Conservation (phyloP, 2,797 vertebrate species). For the Lagorchestes hirsutus region DNA sequence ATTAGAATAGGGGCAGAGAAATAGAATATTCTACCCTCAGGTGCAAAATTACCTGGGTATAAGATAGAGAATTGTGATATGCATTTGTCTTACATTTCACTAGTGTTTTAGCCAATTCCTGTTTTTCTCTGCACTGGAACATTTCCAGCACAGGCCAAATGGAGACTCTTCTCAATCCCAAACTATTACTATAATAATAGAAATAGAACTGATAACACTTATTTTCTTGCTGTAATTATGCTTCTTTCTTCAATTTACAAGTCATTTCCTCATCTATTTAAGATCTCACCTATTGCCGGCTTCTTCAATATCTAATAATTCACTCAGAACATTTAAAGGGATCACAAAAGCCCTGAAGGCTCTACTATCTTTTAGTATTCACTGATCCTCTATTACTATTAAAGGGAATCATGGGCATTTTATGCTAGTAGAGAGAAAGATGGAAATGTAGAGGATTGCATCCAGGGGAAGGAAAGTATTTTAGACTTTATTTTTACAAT, state of each 20-base stretch:
- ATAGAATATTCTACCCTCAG: not conserved
- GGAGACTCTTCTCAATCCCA: not conserved
- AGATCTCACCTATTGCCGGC: not conserved
- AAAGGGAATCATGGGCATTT: not conserved
- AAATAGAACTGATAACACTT: not conserved
- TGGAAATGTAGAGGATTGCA: not conserved
- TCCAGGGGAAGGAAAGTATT: not conserved
- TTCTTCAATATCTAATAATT: not conserved
- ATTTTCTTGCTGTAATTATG: constrained; percentile 4
- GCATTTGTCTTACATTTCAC: not conserved
- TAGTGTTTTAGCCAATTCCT: not conserved
- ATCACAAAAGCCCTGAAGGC: not conserved
- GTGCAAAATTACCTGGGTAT: not conserved
- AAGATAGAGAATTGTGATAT: not conserved
- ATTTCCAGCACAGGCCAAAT: not conserved
- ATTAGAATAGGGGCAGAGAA: not conserved
- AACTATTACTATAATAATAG: not conserved
- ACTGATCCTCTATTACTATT: not conserved
- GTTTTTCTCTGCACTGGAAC: not conserved
- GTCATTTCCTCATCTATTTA: not conserved
- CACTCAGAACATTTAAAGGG: constrained; percentile 16
- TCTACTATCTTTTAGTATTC: not conserved
- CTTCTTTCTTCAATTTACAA: not conserved
- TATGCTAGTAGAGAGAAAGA: not conserved
- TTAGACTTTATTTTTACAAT: not conserved